Conservation (phyloP, 2,797 vertebrate genomes). For the Sciurus vulgaris region DNA sequence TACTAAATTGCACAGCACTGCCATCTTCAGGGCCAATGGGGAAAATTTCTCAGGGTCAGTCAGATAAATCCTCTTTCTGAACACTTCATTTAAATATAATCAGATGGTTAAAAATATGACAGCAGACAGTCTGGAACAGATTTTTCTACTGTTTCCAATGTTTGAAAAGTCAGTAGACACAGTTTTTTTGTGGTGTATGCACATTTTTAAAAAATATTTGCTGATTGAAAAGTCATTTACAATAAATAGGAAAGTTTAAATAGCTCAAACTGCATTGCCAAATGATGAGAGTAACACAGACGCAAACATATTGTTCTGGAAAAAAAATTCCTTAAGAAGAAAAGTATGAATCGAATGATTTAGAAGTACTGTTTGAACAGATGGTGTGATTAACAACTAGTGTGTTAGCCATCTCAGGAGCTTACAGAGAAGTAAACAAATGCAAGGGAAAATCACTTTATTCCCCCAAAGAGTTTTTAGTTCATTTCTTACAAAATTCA, state of each 20-base stretch:
- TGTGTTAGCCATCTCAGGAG: slow-evolving; percentile 91
- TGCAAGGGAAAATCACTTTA: slow-evolving; percentile 85
- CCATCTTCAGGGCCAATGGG: slow-evolving; percentile 88
- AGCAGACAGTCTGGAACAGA: slow-evolving; percentile 89
- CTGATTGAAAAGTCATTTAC: slow-evolving; percentile 89
- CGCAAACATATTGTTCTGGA: slow-evolving; percentile 90
- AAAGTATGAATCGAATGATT: slow-evolving; percentile 89
- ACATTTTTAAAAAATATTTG: slow-evolving; percentile 90
- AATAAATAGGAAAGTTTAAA: slow-evolving; percentile 91
- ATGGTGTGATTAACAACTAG: slow-evolving; percentile 91
- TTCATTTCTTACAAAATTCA: slow-evolving; percentile 85
- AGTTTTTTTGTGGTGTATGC: slow-evolving; percentile 88
- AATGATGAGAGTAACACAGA: slow-evolving; percentile 90
- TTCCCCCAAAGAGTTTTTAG: slow-evolving; percentile 87
- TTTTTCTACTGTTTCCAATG: slow-evolving; percentile 89
- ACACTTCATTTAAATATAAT: slow-evolving; percentile 89
- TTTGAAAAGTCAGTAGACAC: slow-evolving; percentile 89
- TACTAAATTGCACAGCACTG: slow-evolving; percentile 86
- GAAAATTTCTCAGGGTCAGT: slow-evolving; percentile 85
- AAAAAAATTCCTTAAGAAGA: slow-evolving; percentile 88
- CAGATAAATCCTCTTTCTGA: slow-evolving; percentile 84
- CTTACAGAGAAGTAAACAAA: slow-evolving; percentile 90
- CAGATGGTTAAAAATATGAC: slow-evolving; percentile 89
- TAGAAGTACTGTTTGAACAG: slow-evolving; percentile 88
- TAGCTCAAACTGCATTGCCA: slow-evolving; percentile 89